Conservation (phyloP, 2,113 vertebrate genomes). For the Gymnobelideus leadbeateri region DNA sequence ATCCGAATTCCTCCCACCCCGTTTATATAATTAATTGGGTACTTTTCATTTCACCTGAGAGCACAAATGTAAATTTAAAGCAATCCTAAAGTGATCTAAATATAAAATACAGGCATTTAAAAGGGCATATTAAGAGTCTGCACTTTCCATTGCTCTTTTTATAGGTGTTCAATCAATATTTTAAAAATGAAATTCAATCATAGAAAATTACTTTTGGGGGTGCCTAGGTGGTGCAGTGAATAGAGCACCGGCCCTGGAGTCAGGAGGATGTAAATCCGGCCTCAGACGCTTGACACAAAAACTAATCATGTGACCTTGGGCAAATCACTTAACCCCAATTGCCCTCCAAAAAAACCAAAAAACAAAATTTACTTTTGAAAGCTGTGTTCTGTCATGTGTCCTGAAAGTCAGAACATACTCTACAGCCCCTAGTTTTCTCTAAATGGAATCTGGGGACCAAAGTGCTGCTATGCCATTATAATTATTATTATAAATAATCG, state of each 20-base stretch:
- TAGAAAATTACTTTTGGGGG: not conserved
- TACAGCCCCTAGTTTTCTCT: not conserved
- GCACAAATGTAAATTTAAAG: conserved; percentile 2
- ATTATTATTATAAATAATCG: not conserved
- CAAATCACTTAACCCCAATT: no score
- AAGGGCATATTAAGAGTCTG: not conserved
- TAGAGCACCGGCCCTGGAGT: no score
- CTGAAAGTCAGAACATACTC: not conserved
- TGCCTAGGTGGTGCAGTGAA: no score
- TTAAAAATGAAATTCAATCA: not conserved
- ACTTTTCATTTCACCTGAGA: conserved; percentile 23
- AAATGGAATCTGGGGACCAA: not conserved
- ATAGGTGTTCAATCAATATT: not conserved
- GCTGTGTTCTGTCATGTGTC: not conserved
- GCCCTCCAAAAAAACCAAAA: no score
- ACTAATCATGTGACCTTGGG: no score
- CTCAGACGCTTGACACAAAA: no score
- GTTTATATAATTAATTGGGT: not conserved
- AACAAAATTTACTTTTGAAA: not conserved
- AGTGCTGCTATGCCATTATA: not conserved
- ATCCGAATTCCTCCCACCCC: not conserved
- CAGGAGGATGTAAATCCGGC: no score
- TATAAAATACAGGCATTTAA: not conserved
- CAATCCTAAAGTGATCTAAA: conserved; percentile 1
- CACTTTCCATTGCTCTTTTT: not conserved